Evolutionary conservation across 2,113 vertebrate genomes (phyloP), one percentile per base, ranked within the genome.

Genomic region (Trochalopteron elliotii): DNA sequence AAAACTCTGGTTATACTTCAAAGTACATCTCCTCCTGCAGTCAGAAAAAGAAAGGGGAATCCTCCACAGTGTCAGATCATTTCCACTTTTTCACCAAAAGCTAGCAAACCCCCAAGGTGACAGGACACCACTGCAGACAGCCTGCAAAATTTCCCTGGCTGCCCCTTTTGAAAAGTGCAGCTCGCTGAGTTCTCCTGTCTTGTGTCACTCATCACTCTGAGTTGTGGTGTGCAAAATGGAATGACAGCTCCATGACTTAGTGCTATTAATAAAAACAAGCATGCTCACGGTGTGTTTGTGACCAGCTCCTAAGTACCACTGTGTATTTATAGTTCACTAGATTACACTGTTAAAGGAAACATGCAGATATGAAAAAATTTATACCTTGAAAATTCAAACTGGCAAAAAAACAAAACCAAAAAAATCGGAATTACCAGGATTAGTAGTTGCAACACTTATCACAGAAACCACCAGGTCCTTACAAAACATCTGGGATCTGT

Each of bases 191-290:
- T 75, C 18, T 70, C 49, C 88, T 93, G 92, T 18, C 77, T 87
- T 44, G 20, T 82, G 75, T 87, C 72, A 94, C 81, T 92, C 5
- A 0, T 84, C 90, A 19, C 88, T 50, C 68, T 42, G 67, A 47
- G 31, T 30, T 35, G 1, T 11, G 68, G 65, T 53, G 77, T 35
- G 76, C 63, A 91, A 89, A 87, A 91, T 37, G 39, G 57, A 93
- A 85, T 57, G 40, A 24, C 59, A 86, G 47, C n/a, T 83, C 39
- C 39, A 15, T 14, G 56, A 67, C 60, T 85, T 45, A 78, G 37
- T 42, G 74, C 87, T 95, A 96, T 78, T 94, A 96, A 92, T 95
- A 92, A 95, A 86, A 95, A 65, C 55, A 85, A 83, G n/a, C 30
- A 63, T 4, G 8, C 64, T 55, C 37, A 19, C 10, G 0, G n/a